phyloP scores from a whole-genome alignment of 2,113 vertebrate genomes.

The Morone saxatilis region DNA sequence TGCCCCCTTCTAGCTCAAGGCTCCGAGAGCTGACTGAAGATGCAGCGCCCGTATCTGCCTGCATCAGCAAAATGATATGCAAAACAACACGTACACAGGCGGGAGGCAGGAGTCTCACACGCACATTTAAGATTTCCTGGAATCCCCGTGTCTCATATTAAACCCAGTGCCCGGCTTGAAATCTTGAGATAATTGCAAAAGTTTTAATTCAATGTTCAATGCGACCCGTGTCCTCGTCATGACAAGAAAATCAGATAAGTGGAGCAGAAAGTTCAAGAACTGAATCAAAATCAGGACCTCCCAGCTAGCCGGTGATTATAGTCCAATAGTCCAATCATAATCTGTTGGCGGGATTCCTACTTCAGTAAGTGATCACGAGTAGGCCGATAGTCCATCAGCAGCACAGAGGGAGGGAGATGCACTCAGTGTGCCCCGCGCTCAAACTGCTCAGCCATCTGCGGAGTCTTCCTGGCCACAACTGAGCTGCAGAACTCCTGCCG shows the following conservation, averaged over 20 bases:
- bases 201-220: conserved; percentile 45
- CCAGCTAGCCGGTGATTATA: conserved; percentile 41
- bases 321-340: conserved; percentile 63
- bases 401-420: conserved; percentile 64
- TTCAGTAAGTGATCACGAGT: conserved; percentile 55
- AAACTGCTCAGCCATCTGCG: conserved; percentile 62
- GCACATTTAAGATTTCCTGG: conserved; percentile 34
- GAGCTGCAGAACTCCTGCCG: conserved; percentile 36
- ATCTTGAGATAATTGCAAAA: conserved; percentile 39
- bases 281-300: conserved; percentile 59
- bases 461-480: conserved; percentile 8
- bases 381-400: conserved; percentile 59
- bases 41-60: conserved; percentile 50
- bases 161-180: not conserved
- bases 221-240: not conserved
- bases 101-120: not conserved
- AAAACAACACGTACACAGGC: conserved; percentile 50
- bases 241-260: conserved; percentile 35
- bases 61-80: conserved; percentile 74
- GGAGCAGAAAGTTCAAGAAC: conserved; percentile 31
- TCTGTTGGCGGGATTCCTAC: conserved; percentile 49
- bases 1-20: conserved; percentile 63
- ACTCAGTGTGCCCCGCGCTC: conserved; percentile 28
- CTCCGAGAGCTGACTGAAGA: conserved; percentile 57
- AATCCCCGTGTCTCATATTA: conserved; percentile 27